phyloP scores from a whole-genome alignment of 1,140 invertebrate genomes.

The Rhyzopertha dominica region DNA sequence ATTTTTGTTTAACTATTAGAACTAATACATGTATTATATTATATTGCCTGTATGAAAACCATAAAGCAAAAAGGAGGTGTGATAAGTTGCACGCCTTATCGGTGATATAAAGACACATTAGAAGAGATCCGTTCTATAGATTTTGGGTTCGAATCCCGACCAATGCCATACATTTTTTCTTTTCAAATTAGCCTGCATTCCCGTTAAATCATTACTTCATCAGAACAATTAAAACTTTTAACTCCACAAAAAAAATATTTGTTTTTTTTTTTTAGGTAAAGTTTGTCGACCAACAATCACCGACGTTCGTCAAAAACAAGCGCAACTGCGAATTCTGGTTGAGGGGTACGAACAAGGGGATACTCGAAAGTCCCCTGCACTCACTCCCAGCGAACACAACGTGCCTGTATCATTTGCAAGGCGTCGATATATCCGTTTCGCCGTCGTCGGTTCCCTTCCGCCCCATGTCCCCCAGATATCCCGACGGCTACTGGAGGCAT shows the following conservation, averaged over 20 bases:
- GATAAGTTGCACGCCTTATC: no score
- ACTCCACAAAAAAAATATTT: not conserved
- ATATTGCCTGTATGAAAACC: no score
- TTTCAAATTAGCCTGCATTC: not conserved
- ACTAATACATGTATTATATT: no score
- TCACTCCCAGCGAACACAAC: slow-evolving; percentile 80
- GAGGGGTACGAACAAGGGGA: slow-evolving; percentile 67
- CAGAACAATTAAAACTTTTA: not conserved
- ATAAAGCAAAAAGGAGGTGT: no score
- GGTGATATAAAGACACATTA: no score
- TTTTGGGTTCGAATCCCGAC: no score
- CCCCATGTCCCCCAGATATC: slow-evolving; percentile 57
- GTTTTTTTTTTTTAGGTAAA: slow-evolving; percentile 55
- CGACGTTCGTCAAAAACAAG: slow-evolving; percentile 74
- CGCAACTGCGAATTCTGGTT: slow-evolving; percentile 82
- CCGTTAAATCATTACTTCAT: not conserved
- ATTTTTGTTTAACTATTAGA: no score
- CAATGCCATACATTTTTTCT: no score
- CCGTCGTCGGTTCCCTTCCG: slow-evolving; percentile 54
- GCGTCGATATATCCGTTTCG: slow-evolving; percentile 52
- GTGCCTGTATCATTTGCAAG: slow-evolving; percentile 78
- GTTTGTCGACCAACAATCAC: slow-evolving; percentile 74
- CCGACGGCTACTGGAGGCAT: slow-evolving; percentile 53
- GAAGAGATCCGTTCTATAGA: no score
- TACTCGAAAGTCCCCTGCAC: slow-evolving; percentile 74